Conservation (phyloP, 2,888 invertebrate species). For the Fragum sueziense region DNA sequence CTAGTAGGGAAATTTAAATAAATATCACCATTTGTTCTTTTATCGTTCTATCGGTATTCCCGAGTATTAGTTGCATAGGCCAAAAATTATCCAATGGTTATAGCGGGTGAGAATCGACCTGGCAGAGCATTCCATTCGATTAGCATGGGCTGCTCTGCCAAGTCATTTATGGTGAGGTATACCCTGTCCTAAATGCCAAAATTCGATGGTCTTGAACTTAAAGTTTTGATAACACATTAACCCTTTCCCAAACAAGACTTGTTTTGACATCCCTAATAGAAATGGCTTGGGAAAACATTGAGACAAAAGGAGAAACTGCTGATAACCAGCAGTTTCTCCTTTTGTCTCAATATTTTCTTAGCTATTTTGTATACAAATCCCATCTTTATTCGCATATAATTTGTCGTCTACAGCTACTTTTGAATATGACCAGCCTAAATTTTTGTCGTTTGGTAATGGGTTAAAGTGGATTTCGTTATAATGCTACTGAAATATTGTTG, state of each 20-base stretch:
- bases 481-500: not conserved
- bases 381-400: not conserved
- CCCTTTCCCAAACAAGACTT: too few species aligned
- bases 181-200: not conserved
- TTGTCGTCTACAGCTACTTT: too few species aligned
- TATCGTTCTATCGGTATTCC: not conserved
- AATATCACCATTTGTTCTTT: not conserved
- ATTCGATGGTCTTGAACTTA: too few species aligned
- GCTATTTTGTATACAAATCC: not conserved
- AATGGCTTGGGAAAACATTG: too few species aligned
- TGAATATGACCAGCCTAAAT: not conserved
- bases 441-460: too few species aligned
- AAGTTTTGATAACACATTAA: too few species aligned
- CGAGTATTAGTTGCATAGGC: not conserved
- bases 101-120: too few species aligned
- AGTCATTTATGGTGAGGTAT: too few species aligned
- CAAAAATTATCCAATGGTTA: not conserved
- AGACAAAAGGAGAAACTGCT: conserved; percentile 7
- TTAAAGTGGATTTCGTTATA: too few species aligned
- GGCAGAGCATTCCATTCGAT: too few species aligned
- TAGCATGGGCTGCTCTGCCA: too few species aligned
- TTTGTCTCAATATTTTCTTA: not conserved
- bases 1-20: not conserved
- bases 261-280: too few species aligned
- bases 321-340: not conserved